Percentiles rank a stretch among this genome's conserved stretches.
phyloP scores from a whole-genome alignment of 2,797 vertebrate species.

The Cynopterus sphinx region DNA sequence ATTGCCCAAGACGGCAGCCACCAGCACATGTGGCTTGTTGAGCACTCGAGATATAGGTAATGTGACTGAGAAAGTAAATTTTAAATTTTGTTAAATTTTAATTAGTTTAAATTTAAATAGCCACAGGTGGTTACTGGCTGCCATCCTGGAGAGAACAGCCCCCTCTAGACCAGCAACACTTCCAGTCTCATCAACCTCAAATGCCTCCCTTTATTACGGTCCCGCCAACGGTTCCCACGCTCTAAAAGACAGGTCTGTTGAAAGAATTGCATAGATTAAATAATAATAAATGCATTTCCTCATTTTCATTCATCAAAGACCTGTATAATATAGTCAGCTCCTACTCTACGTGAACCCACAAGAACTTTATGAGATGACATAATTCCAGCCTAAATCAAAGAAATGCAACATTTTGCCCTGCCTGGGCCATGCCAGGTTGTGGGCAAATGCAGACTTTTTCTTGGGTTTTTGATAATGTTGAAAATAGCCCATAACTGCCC shows the following conservation, averaged over 20 bases:
- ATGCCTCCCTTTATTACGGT: not conserved
- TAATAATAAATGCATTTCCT: constrained; percentile 54
- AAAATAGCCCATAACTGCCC: not conserved
- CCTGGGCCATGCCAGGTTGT: not conserved
- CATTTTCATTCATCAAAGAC: constrained; percentile 57
- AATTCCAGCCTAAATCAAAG: constrained; percentile 68
- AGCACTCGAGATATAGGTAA: not conserved
- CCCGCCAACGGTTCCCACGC: not conserved
- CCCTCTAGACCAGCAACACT: not conserved
- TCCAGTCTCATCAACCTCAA: not conserved
- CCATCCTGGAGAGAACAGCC: not conserved
- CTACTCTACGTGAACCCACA: constrained; percentile 24
- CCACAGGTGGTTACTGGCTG: not conserved
- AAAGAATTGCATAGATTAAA: constrained; percentile 60
- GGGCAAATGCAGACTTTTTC: constrained; percentile 61
- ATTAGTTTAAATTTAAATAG: not conserved
- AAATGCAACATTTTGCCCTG: constrained; percentile 37
- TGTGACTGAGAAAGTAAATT: not conserved
- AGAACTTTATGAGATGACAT: constrained; percentile 58
- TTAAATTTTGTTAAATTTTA: not conserved
- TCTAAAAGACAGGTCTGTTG: constrained; percentile 24
- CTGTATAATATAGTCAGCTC: constrained; percentile 54
- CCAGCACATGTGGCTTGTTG: not conserved
- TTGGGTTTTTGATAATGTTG: constrained; percentile 44
- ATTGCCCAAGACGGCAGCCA: not conserved